These are phyloP conservation scores for Antechinus stuartii DNA, from an alignment of 2,113 vertebrate genomes.

Conservation along the genomic window DNA sequence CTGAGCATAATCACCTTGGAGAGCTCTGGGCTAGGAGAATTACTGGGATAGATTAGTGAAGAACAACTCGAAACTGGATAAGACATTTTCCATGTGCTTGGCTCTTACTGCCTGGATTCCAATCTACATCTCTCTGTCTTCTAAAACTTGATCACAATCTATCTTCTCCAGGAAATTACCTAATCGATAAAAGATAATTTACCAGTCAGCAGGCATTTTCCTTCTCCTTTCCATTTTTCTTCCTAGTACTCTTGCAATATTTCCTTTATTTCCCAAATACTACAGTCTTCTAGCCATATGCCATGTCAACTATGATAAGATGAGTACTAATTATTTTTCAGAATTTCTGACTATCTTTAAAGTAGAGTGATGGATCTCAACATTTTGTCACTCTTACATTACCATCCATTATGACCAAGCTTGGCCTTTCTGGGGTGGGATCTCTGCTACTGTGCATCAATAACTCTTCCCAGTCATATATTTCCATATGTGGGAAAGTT, in stretches of 20 bases:
- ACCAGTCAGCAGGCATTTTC: neutral
- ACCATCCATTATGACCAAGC: neutral
- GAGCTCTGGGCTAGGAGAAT: neutral
- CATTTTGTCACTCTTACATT: neutral
- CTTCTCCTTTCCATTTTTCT: neutral
- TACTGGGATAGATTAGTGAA: neutral
- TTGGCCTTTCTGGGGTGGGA: neutral
- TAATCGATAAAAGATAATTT: neutral
- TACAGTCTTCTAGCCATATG: neutral
- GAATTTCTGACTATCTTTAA: neutral
- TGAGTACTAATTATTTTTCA: neutral
- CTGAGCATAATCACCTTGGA: neutral
- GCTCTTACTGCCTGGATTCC: neutral
- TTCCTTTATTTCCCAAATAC: neutral
- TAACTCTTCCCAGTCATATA: neutral
- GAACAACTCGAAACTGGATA: neutral
- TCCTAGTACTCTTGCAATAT: neutral
- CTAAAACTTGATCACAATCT: neutral
- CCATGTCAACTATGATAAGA: neutral
- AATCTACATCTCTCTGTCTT: neutral
- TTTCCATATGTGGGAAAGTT: neutral
- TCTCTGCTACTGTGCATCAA: neutral
- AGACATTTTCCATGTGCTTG: neutral
- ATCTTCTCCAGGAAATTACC: neutral
- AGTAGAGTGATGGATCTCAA: neutral